Evolutionary conservation across 2,888 invertebrate species (phyloP).

Genomic region (Eurytoma adleriae): DNA sequence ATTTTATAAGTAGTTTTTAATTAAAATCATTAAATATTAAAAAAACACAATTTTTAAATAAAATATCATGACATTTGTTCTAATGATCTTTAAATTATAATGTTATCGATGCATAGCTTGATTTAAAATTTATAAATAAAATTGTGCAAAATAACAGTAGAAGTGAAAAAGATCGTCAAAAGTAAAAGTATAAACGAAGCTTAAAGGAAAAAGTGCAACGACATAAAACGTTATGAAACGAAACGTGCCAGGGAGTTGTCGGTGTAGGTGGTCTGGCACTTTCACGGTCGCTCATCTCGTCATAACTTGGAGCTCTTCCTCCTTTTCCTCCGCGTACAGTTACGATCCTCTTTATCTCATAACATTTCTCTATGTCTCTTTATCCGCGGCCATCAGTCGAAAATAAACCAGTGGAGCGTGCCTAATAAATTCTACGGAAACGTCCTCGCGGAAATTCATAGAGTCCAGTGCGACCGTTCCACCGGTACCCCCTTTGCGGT

Average conservation of each 20-base stretch:
- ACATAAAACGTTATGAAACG: constrained; percentile 3
- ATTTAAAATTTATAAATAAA: constrained; percentile 6
- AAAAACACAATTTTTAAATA: background rate
- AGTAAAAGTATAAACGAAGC: too few relatives aligned
- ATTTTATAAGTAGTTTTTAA: too few relatives aligned
- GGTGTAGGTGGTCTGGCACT: constrained; percentile 40
- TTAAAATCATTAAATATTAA: too few relatives aligned
- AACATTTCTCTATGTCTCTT: constrained; percentile 19
- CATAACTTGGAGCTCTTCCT: constrained; percentile 17
- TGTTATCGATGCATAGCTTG: background rate
- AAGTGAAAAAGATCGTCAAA: too few relatives aligned
- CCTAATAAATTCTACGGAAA: constrained; percentile 61
- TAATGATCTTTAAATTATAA: background rate
- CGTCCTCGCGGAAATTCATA: constrained; percentile 55
- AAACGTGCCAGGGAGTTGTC: constrained; percentile 20
- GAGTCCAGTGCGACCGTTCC: constrained; percentile 39
- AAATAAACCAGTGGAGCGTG: constrained; percentile 60
- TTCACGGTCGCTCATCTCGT: constrained; percentile 28
- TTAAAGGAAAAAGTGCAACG: background rate
- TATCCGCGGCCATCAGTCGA: constrained; percentile 49
- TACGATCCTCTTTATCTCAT: constrained; percentile 1
- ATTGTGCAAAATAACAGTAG: too few relatives aligned
- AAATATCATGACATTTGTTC: background rate
- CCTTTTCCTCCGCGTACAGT: constrained; percentile 14
- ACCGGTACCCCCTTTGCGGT: background rate